Base-by-base conservation (phyloP, 2,113 vertebrate genomes). In the Emydura subglobosa region DNA sequence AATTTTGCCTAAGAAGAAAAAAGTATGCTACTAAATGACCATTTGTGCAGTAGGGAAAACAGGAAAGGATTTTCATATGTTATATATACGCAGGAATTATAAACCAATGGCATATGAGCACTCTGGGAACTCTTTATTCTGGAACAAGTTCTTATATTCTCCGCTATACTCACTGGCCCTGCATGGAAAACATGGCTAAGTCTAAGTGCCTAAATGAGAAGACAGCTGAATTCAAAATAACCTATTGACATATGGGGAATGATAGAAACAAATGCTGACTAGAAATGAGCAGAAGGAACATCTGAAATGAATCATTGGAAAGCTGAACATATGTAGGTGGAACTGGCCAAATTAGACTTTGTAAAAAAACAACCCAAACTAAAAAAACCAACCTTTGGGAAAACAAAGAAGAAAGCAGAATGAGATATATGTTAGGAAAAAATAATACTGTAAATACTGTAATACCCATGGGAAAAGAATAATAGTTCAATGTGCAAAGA, bases 281-380 rank as follows among this genome's bases (percentile, higher is more conserved):
- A 98, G 96, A 97, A 98, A 93, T 94, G 96, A 93, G 93, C 97
- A 96, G 96, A 93, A 96, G 95, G 95, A 98, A 97, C 97, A 98
- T 97, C 96, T 97, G 97, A 98, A 98, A 97, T 97, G 94, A 98
- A 98, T 98, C 96, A 98, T 91, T 86, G 95, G 92, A 98, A 97
- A 97, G 83, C 91, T 89, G 93, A 98, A 96, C 95, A 94, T 88
- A 94, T 88, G 97, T 97, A 98, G 97, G 96, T 91, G 96, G 92
- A 97, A 91, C 90, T 95, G 96, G 97, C 96, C 96, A 98, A 98
- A 97, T 96, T 89, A 96, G 95, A 92, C 85, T 94, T 94, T 49
- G 84, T 87, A 96, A 89, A 95, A 47, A 47, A 47, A 47, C 47
- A 5, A 5, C 47, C 6, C 47, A 47, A 47, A 47, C 47, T 4